Conservation (phyloP, 1,140 invertebrate genomes). For the Mesaphorura yosii region DNA sequence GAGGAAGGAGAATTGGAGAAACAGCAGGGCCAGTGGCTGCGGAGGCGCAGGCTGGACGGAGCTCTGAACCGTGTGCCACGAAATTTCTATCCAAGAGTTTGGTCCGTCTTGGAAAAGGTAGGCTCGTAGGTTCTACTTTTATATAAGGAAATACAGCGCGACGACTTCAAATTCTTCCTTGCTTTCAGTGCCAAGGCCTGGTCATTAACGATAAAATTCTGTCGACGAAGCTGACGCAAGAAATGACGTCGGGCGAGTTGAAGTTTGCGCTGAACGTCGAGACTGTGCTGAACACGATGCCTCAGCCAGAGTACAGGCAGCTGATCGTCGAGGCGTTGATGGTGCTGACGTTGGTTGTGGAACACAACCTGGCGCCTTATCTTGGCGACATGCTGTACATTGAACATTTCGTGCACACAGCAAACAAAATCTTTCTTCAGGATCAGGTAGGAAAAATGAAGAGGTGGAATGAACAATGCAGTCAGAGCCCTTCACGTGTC, state of each 20-base stretch:
- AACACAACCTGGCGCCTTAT: conserved; percentile 65
- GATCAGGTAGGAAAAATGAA: conserved; percentile 62
- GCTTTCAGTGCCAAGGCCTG: conserved; percentile 72
- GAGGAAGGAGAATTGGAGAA: conserved; percentile 51
- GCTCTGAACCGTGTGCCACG: conserved; percentile 91
- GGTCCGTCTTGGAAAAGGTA: conserved; percentile 79
- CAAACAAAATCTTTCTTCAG: conserved; percentile 87
- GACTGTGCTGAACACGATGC: conserved; percentile 91
- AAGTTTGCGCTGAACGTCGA: conserved; percentile 98
- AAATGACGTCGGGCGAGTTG: conserved; percentile 96
- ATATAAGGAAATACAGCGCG: not conserved
- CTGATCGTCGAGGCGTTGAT: conserved; percentile 93
- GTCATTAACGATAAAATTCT: conserved; percentile 80
- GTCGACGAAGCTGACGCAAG: conserved; percentile 79
- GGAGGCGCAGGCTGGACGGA: conserved; percentile 84
- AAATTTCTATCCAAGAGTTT: conserved; percentile 90
- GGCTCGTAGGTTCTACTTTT: conserved; percentile 15
- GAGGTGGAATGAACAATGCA: not conserved
- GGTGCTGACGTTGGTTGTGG: conserved; percentile 82
- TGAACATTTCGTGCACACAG: conserved; percentile 83
- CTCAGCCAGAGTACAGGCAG: conserved; percentile 96
- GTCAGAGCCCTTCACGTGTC: too few species aligned
- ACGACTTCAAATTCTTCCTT: conserved; percentile 27
- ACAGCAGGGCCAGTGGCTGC: conserved; percentile 91
- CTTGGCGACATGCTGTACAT: conserved; percentile 78